Conservation (phyloP, 2,113 vertebrate genomes). For the Daboia siamensis region DNA sequence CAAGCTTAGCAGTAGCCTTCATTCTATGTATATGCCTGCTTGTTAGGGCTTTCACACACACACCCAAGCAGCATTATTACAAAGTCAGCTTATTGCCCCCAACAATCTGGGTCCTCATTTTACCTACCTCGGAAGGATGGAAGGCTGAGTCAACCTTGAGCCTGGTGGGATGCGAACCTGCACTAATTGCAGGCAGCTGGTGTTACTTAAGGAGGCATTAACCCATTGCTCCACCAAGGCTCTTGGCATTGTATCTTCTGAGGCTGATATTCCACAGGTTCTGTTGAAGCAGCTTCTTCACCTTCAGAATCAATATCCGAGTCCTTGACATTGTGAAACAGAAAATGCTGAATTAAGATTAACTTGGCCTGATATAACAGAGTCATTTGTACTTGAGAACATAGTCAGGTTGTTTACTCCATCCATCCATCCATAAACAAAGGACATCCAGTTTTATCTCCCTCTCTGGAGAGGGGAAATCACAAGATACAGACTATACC, state of each 20-base stretch:
- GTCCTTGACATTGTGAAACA: background rate
- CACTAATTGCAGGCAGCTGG: too few relatives aligned
- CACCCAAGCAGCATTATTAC: too few relatives aligned
- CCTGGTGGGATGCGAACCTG: too few relatives aligned
- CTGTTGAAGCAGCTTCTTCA: background rate
- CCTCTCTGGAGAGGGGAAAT: background rate
- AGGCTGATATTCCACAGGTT: background rate
- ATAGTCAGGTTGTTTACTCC: background rate
- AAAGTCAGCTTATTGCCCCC: too few relatives aligned
- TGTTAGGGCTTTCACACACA: too few relatives aligned
- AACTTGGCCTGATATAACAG: background rate
- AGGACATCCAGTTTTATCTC: background rate
- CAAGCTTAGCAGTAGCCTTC: too few relatives aligned
- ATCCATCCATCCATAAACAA: background rate
- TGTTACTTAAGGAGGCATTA: too few relatives aligned
- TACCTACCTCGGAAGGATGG: too few relatives aligned
- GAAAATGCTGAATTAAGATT: background rate
- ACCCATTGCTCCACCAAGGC: too few relatives aligned
- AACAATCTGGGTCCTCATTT: too few relatives aligned
- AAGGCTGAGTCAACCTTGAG: too few relatives aligned
- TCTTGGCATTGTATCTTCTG: background rate
- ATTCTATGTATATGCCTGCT: too few relatives aligned
- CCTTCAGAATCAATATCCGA: background rate
- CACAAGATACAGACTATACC: background rate
- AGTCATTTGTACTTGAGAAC: background rate